These are phyloP conservation scores for Forbesichthys agassizii DNA, from an alignment of 2,113 vertebrate genomes.

Conservation along the genomic window DNA sequence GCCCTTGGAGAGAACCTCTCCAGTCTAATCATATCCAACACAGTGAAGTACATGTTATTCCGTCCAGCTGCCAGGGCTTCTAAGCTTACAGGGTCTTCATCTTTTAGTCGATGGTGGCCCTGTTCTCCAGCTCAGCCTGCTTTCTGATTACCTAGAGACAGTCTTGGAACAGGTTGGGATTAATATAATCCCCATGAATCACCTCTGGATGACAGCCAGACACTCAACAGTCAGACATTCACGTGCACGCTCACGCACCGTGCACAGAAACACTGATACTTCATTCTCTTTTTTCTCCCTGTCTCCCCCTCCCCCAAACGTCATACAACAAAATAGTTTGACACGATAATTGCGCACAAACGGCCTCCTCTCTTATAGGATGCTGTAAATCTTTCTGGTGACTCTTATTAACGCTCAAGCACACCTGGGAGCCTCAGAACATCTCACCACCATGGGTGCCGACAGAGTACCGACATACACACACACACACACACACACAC, in stretches of 20 bases:
- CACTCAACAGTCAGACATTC: slow-evolving; percentile 10
- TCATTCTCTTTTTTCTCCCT: not conserved
- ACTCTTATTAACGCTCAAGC: slow-evolving; percentile 35
- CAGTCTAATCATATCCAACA: too few species aligned
- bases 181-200: slow-evolving; percentile 67
- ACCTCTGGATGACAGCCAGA: slow-evolving; percentile 61
- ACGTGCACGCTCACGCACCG: not conserved
- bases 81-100: slow-evolving; percentile 50
- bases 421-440: slow-evolving; percentile 55
- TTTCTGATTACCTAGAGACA: slow-evolving; percentile 52
- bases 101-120: slow-evolving; percentile 54
- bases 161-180: slow-evolving; percentile 61
- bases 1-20: too few species aligned
- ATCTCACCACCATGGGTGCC: slow-evolving; percentile 41
- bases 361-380: slow-evolving; percentile 23
- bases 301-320: not conserved
- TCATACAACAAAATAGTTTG: slow-evolving; percentile 40
- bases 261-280: slow-evolving; percentile 4
- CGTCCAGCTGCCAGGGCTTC: slow-evolving; percentile 2
- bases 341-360: slow-evolving; percentile 61
- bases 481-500: not conserved
- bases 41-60: not conserved
- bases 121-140: slow-evolving; percentile 20
- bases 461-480: not conserved
- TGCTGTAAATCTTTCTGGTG: slow-evolving; percentile 49